Percentiles rank a stretch among this genome's conserved stretches.
phyloP scores from a whole-genome alignment of 2,113 vertebrate genomes.

The Galeopterus variegatus region DNA sequence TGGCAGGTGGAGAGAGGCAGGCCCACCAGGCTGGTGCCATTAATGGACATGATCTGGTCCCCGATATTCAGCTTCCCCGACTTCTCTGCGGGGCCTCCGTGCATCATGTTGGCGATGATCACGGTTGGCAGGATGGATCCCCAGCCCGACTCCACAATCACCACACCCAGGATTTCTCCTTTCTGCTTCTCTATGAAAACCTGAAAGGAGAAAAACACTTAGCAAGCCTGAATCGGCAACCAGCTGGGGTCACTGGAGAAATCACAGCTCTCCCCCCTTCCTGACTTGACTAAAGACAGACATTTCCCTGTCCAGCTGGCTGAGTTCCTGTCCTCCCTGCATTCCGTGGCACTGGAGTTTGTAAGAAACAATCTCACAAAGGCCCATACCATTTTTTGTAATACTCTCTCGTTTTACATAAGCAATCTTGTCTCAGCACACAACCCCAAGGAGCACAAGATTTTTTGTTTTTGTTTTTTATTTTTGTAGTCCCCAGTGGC shows the following conservation, averaged over 20 bases:
- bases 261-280: background rate
- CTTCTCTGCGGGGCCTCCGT: constrained; percentile 97
- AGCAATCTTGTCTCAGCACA: background rate
- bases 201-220: constrained; percentile 84
- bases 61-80: constrained; percentile 97
- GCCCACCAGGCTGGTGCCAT: constrained; percentile 98
- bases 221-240: background rate
- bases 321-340: background rate
- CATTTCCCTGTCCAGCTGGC: background rate
- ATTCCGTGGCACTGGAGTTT: background rate
- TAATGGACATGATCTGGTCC: constrained; percentile 99
- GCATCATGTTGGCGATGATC: constrained; percentile 99
- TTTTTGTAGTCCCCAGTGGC: no score
- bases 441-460: background rate
- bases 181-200: constrained; percentile 98
- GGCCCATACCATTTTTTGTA: background rate
- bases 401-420: no score
- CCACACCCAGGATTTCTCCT: constrained; percentile 97
- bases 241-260: background rate
- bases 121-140: constrained; percentile 99
- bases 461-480: background rate
- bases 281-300: background rate
- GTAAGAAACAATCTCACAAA: background rate
- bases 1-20: constrained; percentile 99
- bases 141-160: constrained; percentile 99